phyloP scores from a whole-genome alignment of 2,888 invertebrate species.

The Chirona hameri region DNA sequence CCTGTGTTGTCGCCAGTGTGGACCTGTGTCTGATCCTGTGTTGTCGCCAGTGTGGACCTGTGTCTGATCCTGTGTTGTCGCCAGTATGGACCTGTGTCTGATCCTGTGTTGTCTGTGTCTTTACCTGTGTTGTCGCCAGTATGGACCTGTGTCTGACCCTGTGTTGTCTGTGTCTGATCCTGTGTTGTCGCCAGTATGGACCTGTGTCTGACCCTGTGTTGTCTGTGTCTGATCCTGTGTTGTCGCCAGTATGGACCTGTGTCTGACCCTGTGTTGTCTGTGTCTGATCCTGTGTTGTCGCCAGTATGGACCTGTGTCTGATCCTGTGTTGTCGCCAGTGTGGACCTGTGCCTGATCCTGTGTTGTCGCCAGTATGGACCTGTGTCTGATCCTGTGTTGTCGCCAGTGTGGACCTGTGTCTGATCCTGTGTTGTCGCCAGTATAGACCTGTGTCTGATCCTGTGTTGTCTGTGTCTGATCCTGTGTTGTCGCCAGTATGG shows the following conservation, averaged over 20 bases:
- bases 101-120: too few relatives aligned
- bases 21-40: conserved; percentile 26
- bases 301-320: conserved; percentile 61
- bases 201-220: conserved; percentile 50
- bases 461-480: too few relatives aligned
- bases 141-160: not conserved
- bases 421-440: too few relatives aligned
- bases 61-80: too few relatives aligned
- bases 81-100: too few relatives aligned
- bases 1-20: not conserved
- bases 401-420: conserved; percentile 64
- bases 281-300: conserved; percentile 29
- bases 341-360: too few relatives aligned
- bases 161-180: too few relatives aligned
- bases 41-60: conserved; percentile 60
- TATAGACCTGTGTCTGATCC: too few relatives aligned
- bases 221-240: too few relatives aligned
- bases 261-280: too few relatives aligned
- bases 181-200: conserved; percentile 55
- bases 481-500: not conserved
- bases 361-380: not conserved
- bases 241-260: not conserved
- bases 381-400: conserved; percentile 28
- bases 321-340: too few relatives aligned
- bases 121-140: too few relatives aligned